Conservation (phyloP, 2,888 invertebrate species). For the Sesia apiformis region DNA sequence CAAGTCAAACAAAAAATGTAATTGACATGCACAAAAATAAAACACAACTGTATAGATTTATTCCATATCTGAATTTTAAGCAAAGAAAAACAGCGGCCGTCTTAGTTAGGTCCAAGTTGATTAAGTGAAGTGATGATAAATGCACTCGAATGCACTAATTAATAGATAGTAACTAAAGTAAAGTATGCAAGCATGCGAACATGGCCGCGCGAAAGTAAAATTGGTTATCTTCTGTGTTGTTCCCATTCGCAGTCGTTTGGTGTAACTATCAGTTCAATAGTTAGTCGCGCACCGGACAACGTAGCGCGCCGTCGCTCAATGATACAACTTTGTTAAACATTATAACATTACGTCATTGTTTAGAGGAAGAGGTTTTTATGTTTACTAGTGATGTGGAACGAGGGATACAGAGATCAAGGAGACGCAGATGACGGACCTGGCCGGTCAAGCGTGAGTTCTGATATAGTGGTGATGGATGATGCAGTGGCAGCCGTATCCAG, state of each 20-base stretch:
- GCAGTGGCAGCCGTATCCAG: conserved; percentile 17
- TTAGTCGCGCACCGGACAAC: conserved; percentile 33
- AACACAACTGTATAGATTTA: no score
- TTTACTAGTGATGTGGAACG: conserved; percentile 29
- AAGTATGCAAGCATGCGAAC: no score
- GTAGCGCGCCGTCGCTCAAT: conserved; percentile 26
- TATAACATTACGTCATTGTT: conserved; percentile 17
- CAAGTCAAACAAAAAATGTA: no score
- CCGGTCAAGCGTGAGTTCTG: conserved; percentile 24
- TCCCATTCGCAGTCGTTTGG: background rate
- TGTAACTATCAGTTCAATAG: conserved; percentile 1
- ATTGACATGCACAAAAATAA: no score
- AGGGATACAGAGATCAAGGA: conserved; percentile 16
- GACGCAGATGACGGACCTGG: conserved; percentile 17
- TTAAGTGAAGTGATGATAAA: no score
- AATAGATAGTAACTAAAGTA: no score
- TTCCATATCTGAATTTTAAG: no score
- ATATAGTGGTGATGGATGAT: conserved; percentile 35
- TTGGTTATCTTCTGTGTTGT: background rate
- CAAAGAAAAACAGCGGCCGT: no score
- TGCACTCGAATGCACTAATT: no score
- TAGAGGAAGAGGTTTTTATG: conserved; percentile 18
- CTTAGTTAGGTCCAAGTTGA: no score
- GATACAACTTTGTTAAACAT: conserved; percentile 2
- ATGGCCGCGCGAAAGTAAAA: background rate